A percentile compares a stretch with the other conserved stretches of the same genome.
Evolutionary conservation across 1,140 invertebrate species (phyloP).

Genomic region (Macrobrachium nipponense): DNA sequence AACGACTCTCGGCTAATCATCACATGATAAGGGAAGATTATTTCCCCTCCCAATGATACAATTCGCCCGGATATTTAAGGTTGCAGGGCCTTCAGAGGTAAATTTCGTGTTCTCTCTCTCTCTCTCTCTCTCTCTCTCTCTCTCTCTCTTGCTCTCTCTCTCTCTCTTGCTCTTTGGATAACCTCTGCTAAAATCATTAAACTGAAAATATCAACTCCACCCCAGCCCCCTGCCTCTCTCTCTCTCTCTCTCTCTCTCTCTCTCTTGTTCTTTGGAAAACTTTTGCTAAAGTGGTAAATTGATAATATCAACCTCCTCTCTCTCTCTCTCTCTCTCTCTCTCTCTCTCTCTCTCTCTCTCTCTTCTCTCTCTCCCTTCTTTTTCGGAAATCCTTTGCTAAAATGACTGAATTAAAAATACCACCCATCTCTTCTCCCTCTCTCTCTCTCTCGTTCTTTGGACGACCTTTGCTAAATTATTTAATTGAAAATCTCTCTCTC

Average conservation of each 20-base stretch:
- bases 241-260: slow-evolving; percentile 5
- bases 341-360: slow-evolving; percentile 1
- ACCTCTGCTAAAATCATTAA: too few relatives aligned
- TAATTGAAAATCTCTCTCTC: neutral
- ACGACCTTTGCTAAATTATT: too few relatives aligned
- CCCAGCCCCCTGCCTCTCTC: neutral
- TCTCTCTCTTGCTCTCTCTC: neutral
- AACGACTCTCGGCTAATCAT: too few relatives aligned
- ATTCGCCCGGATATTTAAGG: too few relatives aligned
- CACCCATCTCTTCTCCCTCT: neutral
- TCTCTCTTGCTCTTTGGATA: neutral
- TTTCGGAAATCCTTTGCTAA: too few relatives aligned
- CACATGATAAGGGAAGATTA: neutral
- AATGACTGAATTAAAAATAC: neutral
- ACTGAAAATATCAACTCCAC: too few relatives aligned
- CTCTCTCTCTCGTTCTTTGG: neutral
- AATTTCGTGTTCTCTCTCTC: neutral
- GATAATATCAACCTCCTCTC: neutral
- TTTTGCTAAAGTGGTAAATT: neutral
- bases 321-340: neutral
- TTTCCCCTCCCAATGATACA: neutral
- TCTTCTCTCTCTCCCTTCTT: neutral
- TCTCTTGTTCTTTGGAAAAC: too few relatives aligned
- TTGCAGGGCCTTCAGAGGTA: too few relatives aligned
- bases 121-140: slow-evolving; percentile 18